Evolutionary conservation across 2,113 vertebrate genomes (phyloP).

Genomic region (Loxodonta africana): DNA sequence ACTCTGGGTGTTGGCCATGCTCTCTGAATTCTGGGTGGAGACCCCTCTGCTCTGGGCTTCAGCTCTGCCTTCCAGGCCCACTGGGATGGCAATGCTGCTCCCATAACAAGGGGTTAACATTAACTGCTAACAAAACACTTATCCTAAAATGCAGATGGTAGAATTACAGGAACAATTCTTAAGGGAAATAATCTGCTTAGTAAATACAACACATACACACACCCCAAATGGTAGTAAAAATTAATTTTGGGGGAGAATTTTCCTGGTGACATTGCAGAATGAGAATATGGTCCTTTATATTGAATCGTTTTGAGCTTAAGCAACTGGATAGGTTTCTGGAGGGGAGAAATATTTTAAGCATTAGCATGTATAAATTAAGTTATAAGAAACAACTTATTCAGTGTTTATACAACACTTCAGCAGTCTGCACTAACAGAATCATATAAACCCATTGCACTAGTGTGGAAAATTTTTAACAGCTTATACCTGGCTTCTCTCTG

Average conservation of each 20-base stretch:
- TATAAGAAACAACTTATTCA: conserved; percentile 19
- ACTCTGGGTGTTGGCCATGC: too few species aligned
- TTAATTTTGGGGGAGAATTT: not conserved
- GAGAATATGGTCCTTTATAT: not conserved
- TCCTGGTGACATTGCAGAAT: not conserved
- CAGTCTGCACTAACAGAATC: conserved; percentile 36
- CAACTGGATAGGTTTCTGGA: not conserved
- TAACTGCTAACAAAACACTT: not conserved
- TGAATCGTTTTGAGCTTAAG: not conserved
- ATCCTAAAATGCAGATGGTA: not conserved
- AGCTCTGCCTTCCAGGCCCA: too few species aligned
- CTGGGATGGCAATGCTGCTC: too few species aligned
- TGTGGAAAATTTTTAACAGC: not conserved
- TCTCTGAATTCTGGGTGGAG: too few species aligned
- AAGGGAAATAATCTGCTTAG: conserved; percentile 1
- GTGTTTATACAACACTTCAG: conserved; percentile 56
- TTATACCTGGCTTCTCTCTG: conserved; percentile 35
- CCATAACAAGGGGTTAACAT: not conserved
- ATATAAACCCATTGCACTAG: conserved; percentile 12
- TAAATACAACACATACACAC: not conserved
- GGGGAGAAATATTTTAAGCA: not conserved
- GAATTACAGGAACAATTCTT: not conserved
- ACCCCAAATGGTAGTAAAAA: not conserved
- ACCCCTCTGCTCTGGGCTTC: too few species aligned
- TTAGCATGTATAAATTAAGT: conserved; percentile 54